Conservation (phyloP, 2,797 vertebrate genomes). For the Cirrhinus molitorella region DNA sequence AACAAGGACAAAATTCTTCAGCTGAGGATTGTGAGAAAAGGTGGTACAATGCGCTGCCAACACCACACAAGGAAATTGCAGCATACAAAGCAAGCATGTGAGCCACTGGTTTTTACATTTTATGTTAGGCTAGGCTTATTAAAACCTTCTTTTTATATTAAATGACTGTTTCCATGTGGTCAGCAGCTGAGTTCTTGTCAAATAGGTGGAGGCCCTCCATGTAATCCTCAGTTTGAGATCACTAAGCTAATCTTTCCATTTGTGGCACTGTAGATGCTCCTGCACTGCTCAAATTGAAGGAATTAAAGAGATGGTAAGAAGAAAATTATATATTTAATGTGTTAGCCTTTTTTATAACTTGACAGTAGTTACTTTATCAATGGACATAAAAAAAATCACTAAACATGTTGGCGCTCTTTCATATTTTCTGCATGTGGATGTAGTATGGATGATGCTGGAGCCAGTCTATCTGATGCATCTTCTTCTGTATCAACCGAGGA, state of each 20-base stretch:
- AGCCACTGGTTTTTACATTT: conserved; percentile 4
- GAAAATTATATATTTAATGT: background rate
- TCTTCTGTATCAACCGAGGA: background rate
- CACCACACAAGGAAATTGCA: no score
- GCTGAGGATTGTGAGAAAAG: background rate
- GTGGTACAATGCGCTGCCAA: background rate
- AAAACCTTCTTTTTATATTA: background rate
- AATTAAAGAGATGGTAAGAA: background rate
- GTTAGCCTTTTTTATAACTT: background rate
- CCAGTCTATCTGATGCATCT: background rate
- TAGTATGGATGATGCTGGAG: background rate
- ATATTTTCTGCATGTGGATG: conserved; percentile 5
- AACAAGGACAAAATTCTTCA: no score
- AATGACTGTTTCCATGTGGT: background rate
- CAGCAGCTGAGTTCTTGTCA: background rate
- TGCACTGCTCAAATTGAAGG: background rate
- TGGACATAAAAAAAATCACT: background rate
- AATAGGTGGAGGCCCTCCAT: background rate
- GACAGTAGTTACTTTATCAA: background rate
- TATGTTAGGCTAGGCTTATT: background rate
- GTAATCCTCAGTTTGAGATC: background rate
- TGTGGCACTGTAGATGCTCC: background rate
- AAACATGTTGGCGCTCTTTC: conserved; percentile 13
- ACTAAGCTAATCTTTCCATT: background rate
- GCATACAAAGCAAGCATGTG: background rate